These are phyloP conservation scores for Meda fulgida DNA, from an alignment of 2,797 vertebrate species.

Conservation along the genomic window DNA sequence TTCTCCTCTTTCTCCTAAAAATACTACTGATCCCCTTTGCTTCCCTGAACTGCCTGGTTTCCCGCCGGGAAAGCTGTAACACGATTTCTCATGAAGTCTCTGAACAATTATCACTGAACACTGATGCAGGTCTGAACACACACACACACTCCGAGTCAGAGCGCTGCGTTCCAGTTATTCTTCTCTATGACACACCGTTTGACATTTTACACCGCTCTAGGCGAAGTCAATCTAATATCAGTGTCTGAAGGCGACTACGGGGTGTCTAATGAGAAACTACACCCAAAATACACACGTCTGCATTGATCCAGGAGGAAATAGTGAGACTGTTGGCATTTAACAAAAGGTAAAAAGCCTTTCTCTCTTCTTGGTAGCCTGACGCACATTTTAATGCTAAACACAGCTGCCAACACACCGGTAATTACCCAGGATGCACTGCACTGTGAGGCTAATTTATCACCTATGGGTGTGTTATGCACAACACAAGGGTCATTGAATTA, in stretches of 20 bases:
- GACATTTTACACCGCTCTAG: not conserved
- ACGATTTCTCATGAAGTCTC: constrained; percentile 4
- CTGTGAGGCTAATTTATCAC: constrained; percentile 21
- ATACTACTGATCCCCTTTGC: not conserved
- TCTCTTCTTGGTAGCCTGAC: constrained; percentile 17
- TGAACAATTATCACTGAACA: constrained; percentile 25
- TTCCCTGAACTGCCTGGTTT: not conserved
- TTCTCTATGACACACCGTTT: not conserved
- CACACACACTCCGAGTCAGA: not conserved
- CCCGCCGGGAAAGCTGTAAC: not conserved
- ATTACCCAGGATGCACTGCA: constrained; percentile 55
- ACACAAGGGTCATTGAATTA: constrained; percentile 27
- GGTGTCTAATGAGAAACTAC: not conserved
- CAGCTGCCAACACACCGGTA: constrained; percentile 40
- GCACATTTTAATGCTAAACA: constrained; percentile 16
- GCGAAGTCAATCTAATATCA: not conserved
- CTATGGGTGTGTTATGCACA: constrained; percentile 37
- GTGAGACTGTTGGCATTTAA: constrained; percentile 32
- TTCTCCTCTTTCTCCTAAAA: constrained; percentile 10
- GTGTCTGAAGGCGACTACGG: not conserved
- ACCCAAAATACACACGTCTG: not conserved
- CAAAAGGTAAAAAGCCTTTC: constrained; percentile 3
- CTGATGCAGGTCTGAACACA: not conserved
- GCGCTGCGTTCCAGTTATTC: not conserved
- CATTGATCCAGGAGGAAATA: not conserved